Evolutionary conservation across 1,140 invertebrate genomes (phyloP).

Genomic region (Limonius californicus): DNA sequence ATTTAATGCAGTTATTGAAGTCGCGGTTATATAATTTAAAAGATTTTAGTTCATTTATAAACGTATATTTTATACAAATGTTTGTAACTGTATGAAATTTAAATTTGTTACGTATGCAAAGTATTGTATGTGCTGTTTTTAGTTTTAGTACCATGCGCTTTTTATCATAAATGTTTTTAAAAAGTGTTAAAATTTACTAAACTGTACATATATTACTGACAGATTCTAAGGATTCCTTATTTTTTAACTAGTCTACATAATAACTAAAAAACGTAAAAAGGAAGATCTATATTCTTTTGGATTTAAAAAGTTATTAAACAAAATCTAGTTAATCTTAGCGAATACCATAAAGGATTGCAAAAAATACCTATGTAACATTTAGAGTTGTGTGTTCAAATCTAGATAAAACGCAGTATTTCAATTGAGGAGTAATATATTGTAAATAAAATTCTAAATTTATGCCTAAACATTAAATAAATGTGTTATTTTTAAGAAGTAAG

Average conservation of each 20-base stretch:
- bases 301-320: background rate
- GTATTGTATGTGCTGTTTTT: too few species aligned
- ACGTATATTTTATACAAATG: background rate
- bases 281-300: background rate
- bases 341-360: background rate
- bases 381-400: slow-evolving; percentile 3
- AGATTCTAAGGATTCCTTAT: background rate
- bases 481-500: slow-evolving; percentile 22
- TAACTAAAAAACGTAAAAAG: too few species aligned
- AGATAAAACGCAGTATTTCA: slow-evolving; percentile 7
- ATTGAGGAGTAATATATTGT: slow-evolving; percentile 10
- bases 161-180: too few species aligned
- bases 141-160: too few species aligned
- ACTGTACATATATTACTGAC: background rate
- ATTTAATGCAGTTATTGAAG: background rate
- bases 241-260: slow-evolving; percentile 9
- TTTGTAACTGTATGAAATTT: background rate
- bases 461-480: slow-evolving; percentile 24
- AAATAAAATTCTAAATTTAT: slow-evolving; percentile 39
- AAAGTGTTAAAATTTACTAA: background rate
- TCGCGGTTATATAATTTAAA: too few species aligned
- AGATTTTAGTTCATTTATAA: too few species aligned
- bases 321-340: too few species aligned
- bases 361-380: background rate
- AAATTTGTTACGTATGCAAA: too few species aligned